These are phyloP conservation scores for Acleris literana DNA, from an alignment of 2,888 invertebrate genomes.

Conservation along the genomic window DNA sequence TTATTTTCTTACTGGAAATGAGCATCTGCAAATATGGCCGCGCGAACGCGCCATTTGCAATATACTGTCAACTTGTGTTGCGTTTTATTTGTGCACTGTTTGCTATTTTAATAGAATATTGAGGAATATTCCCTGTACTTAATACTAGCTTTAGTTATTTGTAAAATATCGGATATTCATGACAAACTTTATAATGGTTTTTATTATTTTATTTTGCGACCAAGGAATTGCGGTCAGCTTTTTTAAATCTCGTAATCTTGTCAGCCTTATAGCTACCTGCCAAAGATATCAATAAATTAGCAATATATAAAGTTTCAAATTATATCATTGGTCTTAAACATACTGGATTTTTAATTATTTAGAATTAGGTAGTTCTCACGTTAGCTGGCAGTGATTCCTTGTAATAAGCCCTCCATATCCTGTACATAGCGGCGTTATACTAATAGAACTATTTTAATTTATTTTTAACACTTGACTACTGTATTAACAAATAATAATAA, in stretches of 20 bases:
- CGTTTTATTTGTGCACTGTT: slow-evolving; percentile 43
- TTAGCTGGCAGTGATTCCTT: slow-evolving; percentile 57
- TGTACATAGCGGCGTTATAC: slow-evolving; percentile 42
- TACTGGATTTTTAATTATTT: slow-evolving; percentile 41
- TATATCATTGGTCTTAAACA: slow-evolving; percentile 40
- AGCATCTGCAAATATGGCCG: slow-evolving; percentile 83
- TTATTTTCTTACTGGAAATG: slow-evolving; percentile 81
- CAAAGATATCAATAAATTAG: slow-evolving; percentile 42
- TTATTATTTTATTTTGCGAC: slow-evolving; percentile 46
- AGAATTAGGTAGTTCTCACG: slow-evolving; percentile 40
- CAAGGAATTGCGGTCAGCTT: slow-evolving; percentile 59
- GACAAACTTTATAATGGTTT: slow-evolving; percentile 46
- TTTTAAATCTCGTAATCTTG: slow-evolving; percentile 12
- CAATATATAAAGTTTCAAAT: slow-evolving; percentile 42
- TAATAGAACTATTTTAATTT: slow-evolving; percentile 54
- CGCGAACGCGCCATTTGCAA: slow-evolving; percentile 56
- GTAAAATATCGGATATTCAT: slow-evolving; percentile 42
- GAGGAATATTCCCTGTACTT: slow-evolving; percentile 57
- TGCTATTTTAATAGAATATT: slow-evolving; percentile 26
- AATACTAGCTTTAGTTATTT: slow-evolving; percentile 45
- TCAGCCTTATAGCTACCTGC: slow-evolving; percentile 34
- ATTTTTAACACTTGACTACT: slow-evolving; percentile 56
- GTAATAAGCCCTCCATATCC: slow-evolving; percentile 40
- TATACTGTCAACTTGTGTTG: slow-evolving; percentile 49
- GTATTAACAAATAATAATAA: slow-evolving; percentile 67